Evolutionary conservation across 2,797 vertebrate genomes (phyloP).

Genomic region (Cryptoprocta ferox): DNA sequence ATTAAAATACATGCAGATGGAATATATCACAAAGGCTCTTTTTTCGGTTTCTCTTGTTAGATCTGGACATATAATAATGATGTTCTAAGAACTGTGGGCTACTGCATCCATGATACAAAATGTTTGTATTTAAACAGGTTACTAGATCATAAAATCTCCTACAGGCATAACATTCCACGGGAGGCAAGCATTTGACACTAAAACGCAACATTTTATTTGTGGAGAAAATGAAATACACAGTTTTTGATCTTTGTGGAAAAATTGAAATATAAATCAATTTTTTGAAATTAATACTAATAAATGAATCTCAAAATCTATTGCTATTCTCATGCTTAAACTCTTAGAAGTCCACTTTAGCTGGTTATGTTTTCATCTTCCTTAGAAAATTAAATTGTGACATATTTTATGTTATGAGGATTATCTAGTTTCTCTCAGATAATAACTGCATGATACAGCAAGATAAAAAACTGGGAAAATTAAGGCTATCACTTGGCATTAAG

Average conservation of each 20-base stretch:
- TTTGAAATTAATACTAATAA: conserved; percentile 41
- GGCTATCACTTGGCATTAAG: background rate
- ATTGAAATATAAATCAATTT: background rate
- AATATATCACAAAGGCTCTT: background rate
- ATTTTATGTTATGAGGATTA: background rate
- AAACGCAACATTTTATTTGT: conserved; percentile 20
- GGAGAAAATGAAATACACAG: background rate
- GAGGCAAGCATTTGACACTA: background rate
- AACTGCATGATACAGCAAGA: background rate
- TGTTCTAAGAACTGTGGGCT: background rate
- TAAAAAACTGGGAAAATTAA: background rate
- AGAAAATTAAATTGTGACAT: conserved; percentile 33
- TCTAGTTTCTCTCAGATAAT: background rate
- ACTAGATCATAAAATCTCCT: background rate
- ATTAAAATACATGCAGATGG: background rate
- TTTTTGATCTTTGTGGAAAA: background rate
- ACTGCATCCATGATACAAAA: background rate
- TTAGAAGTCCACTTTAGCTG: background rate
- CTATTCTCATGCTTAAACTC: background rate
- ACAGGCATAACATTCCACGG: background rate
- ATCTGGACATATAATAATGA: background rate
- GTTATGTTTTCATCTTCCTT: background rate
- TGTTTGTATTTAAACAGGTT: conserved; percentile 1
- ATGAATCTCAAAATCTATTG: conserved; percentile 6
- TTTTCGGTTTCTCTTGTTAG: background rate